A percentile compares a stretch with the other conserved stretches of the same genome.
Conservation (phyloP, 2,797 vertebrate species). For the Macroramphosus scolopax region DNA sequence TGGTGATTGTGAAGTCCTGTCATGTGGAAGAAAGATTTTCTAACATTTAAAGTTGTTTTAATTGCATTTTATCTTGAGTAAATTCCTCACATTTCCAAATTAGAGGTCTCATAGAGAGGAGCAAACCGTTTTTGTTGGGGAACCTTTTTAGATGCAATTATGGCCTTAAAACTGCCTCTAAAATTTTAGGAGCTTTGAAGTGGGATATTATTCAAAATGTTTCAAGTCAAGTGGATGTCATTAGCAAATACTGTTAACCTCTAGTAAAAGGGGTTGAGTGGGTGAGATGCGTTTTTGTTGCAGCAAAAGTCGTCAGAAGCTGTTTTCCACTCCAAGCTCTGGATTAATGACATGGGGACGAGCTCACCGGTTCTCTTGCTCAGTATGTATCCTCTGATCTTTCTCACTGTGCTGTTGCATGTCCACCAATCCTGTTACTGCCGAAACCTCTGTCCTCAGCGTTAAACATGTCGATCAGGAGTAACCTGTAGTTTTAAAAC, state of each 20-base stretch:
- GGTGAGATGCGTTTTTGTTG: conserved; percentile 77
- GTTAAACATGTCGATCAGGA: conserved; percentile 37
- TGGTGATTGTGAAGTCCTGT: no score
- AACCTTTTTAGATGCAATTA: conserved; percentile 1
- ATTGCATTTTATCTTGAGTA: no score
- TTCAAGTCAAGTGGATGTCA: conserved; percentile 27
- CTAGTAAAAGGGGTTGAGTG: conserved; percentile 42
- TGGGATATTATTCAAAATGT: no score
- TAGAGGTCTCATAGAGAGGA: conserved; percentile 3
- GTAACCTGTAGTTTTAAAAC: conserved; percentile 24
- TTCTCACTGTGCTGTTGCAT: conserved; percentile 83
- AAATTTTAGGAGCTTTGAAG: conserved; percentile 12
- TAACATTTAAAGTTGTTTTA: no score
- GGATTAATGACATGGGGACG: conserved; percentile 79
- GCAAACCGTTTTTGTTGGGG: background rate
- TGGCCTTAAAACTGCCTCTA: conserved; percentile 1
- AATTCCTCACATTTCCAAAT: no score
- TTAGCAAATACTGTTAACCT: conserved; percentile 36
- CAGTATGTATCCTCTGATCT: conserved; percentile 83
- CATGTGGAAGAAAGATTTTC: no score
- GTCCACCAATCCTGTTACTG: conserved; percentile 70
- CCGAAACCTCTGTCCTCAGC: conserved; percentile 43
- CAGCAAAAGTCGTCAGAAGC: conserved; percentile 79
- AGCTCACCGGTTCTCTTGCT: conserved; percentile 76
- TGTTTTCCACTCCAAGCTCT: conserved; percentile 75